Conservation (phyloP, 30 jellyfish, hydroid and myxozoan species). For the Aurelia coerulea region DNA sequence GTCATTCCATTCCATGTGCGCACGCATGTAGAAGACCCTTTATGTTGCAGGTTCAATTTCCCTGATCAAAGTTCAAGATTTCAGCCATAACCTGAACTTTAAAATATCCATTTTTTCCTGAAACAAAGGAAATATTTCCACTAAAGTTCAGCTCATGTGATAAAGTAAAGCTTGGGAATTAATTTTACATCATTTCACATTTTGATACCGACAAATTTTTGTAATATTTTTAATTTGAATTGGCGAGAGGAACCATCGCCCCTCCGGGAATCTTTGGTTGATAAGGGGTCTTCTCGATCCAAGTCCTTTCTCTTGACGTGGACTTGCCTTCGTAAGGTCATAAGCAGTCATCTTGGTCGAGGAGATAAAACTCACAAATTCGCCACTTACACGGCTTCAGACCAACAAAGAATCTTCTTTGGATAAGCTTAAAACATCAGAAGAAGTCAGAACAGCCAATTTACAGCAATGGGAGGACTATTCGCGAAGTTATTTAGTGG, state of each 20-base stretch:
- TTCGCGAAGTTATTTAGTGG: conserved; percentile 49
- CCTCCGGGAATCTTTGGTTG: not conserved
- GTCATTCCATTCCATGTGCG: conserved; percentile 35
- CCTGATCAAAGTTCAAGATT: too few relatives aligned
- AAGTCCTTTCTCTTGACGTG: conserved; percentile 74
- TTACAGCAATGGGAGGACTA: conserved; percentile 59
- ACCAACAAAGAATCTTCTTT: conserved; percentile 67
- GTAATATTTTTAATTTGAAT: not conserved
- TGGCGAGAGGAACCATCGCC: not conserved
- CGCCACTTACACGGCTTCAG: conserved; percentile 87
- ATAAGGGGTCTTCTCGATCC: conserved; percentile 47
- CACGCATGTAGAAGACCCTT: conserved; percentile 49
- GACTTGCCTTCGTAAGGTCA: conserved; percentile 51
- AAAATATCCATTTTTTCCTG: too few relatives aligned
- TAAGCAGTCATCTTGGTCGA: conserved; percentile 31
- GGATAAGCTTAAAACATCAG: too few relatives aligned
- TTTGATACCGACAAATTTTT: not conserved
- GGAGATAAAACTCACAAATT: not conserved
- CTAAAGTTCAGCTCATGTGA: not conserved
- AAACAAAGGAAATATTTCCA: too few relatives aligned
- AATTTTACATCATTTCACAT: not conserved
- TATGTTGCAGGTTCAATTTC: conserved; percentile 17
- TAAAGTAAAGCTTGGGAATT: not conserved
- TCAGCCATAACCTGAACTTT: too few relatives aligned
- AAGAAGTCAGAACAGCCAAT: too few relatives aligned